Conservation (phyloP, 2,888 invertebrate species). For the Sarcophaga caerulescens region DNA sequence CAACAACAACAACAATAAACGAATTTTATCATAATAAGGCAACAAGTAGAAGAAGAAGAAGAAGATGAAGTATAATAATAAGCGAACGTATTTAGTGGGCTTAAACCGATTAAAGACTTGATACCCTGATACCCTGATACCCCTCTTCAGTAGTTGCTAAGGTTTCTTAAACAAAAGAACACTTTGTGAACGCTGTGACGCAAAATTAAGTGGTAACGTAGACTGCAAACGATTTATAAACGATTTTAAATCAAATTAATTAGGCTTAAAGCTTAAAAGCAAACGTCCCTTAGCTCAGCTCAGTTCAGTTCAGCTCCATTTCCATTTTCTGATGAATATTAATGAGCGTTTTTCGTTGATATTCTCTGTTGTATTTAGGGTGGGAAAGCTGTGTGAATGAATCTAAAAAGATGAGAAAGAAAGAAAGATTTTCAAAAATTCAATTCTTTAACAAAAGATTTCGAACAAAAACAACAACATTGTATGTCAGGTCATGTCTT, state of each 20-base stretch:
- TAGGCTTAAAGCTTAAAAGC: slow-evolving; percentile 33
- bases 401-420: too few relatives aligned
- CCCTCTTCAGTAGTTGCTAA: slow-evolving; percentile 51
- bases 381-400: too few relatives aligned
- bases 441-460: too few relatives aligned
- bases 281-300: too few relatives aligned
- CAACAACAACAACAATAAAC: not conserved
- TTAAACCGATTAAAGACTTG: slow-evolving; percentile 65
- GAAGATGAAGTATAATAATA: not conserved
- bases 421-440: too few relatives aligned
- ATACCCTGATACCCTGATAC: slow-evolving; percentile 39
- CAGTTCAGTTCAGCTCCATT: too few relatives aligned
- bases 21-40: not conserved
- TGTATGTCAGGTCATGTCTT: too few relatives aligned
- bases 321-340: too few relatives aligned
- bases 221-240: slow-evolving; percentile 44
- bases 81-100: slow-evolving; percentile 61
- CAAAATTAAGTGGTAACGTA: slow-evolving; percentile 50
- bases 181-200: slow-evolving; percentile 26
- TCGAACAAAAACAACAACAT: too few relatives aligned
- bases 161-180: slow-evolving; percentile 39
- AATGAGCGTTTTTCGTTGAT: too few relatives aligned
- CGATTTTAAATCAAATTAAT: slow-evolving; percentile 61
- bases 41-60: not conserved
- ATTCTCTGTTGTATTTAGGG: too few relatives aligned